Evolutionary conservation across 2,888 invertebrate genomes (phyloP).

Genomic region (Microctonus brassicae): DNA sequence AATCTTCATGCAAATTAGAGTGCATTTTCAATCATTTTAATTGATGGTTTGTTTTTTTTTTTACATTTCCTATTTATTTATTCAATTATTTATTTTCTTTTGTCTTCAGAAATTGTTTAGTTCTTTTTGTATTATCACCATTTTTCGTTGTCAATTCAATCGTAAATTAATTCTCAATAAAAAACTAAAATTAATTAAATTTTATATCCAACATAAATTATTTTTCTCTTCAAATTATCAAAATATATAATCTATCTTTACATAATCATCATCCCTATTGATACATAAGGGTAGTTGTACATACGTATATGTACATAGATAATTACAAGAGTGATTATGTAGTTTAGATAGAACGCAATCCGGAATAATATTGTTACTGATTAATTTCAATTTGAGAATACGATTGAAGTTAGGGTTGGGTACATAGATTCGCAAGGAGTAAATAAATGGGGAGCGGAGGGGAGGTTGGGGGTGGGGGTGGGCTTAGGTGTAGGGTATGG

Average conservation of each 20-base stretch:
- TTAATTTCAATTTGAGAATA: slow-evolving; percentile 15
- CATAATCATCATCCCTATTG: no score
- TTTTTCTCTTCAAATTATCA: no score
- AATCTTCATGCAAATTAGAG: background rate
- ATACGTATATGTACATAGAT: background rate
- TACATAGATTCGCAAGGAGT: no score
- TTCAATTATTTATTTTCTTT: slow-evolving; percentile 2
- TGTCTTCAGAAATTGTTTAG: slow-evolving; percentile 1
- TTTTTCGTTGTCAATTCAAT: slow-evolving; percentile 26
- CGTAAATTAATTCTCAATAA: background rate
- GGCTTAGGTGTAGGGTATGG: no score
- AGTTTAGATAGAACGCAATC: background rate
- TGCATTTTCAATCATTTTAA: background rate
- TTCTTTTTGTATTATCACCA: slow-evolving; percentile 15
- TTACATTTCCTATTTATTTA: background rate
- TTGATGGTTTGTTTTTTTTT: slow-evolving; percentile 3
- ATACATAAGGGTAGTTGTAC: no score
- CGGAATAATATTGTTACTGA: background rate
- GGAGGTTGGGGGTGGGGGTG: background rate
- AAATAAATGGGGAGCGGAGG: background rate
- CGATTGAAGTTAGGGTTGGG: background rate
- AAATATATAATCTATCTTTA: no score
- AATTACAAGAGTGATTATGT: background rate
- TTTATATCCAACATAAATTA: no score
- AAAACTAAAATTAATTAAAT: background rate